Evolutionary conservation across 2,888 invertebrate species (phyloP), one percentile per base, ranked within the genome.

Genomic region (Dynastes maya): DNA sequence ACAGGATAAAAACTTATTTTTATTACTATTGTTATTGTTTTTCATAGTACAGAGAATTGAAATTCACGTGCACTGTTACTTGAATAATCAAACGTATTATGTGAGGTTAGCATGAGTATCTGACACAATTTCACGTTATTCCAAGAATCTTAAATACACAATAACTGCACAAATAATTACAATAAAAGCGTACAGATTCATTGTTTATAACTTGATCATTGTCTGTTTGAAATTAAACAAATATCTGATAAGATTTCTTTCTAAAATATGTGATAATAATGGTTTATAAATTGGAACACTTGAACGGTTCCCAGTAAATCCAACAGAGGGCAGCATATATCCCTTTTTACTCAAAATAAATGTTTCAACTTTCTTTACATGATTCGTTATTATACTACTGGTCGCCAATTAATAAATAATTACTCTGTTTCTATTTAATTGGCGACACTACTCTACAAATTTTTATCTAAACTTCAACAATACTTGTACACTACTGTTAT

Each of bases 41-140:
- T 22, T 58, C 22, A 58, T 2, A 58, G 22, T 58, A 3, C n/a
- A 9, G 55, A 58, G 8, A 1, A 22, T n/a, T 8, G 8, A 1
- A 11, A 45, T 11, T 0, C 11, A 8, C 11, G 8, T 11, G 1
- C 2, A 11, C 45, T 45, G 8, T 11, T 45, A 45, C 8, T 45
- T 45, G 8, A 45, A 8, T 32, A 29, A 32, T 63, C 13, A 45
- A 45, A 45, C 8, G 11, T 11, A 58, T 58, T 16, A 2, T 58
- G 8, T 2, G 55, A 58, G 55, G 55, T 58, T 58, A 58, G 8
- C 5, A 22, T 22, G 22, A 58, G 2, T n/a, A 5, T 58, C 22
- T 16, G 55, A 58, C 27, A 58, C 55, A 27, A 58, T 58, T 58
- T 22, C 55, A 58, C 55, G 22, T 58, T 16, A 58, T 58, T 58